phyloP scores from a whole-genome alignment of 2,888 invertebrate genomes.

The Acanthosoma haemorrhoidale region DNA sequence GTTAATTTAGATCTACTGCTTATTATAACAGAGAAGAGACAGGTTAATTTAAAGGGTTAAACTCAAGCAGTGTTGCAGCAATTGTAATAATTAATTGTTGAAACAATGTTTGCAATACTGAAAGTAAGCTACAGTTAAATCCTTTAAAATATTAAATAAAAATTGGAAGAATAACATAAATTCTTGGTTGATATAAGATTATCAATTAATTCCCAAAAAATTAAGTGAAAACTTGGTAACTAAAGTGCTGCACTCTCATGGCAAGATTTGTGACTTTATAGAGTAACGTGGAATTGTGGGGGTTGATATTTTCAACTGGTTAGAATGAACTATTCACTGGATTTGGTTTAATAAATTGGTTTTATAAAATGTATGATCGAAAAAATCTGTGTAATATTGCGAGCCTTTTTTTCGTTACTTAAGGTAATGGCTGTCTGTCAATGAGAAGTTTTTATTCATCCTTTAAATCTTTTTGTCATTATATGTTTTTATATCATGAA shows the following conservation, averaged over 20 bases:
- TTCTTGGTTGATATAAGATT: no score
- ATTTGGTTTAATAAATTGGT: background rate
- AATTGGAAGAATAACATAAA: no score
- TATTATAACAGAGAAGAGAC: background rate
- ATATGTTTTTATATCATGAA: background rate
- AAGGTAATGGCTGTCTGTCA: background rate
- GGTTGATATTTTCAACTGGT: background rate
- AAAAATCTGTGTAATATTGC: background rate
- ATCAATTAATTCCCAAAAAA: no score
- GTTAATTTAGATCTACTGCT: no score
- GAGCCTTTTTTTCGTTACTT: background rate
- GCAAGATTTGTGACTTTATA: background rate
- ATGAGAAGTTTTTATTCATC: background rate
- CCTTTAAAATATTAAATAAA: no score
- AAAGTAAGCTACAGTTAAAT: no score
- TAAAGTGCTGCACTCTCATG: background rate
- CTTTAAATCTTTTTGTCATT: background rate
- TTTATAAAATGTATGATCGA: background rate
- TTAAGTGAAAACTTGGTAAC: no score
- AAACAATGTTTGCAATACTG: no score
- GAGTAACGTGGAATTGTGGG: slow-evolving; percentile 10
- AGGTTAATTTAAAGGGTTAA: background rate
- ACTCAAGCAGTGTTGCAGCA: background rate
- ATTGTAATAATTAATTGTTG: background rate
- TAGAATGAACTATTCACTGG: background rate